Percentiles rank a stretch among this genome's conserved stretches.
Conservation (phyloP, 2,113 vertebrate species). For the Telmatochromis sp. region DNA sequence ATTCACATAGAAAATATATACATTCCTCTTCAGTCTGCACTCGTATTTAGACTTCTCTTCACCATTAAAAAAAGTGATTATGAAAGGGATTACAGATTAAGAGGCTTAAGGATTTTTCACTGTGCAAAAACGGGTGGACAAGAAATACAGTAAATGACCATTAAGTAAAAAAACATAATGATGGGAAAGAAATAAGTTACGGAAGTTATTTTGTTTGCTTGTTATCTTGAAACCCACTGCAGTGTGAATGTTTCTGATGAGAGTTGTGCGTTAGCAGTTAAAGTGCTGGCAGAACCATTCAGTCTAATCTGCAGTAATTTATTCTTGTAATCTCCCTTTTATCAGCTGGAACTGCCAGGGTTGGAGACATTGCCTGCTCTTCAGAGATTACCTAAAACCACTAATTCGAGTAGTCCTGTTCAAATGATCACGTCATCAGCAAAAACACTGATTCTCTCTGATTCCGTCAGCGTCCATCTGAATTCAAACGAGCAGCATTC, state of each 20-base stretch:
- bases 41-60: constrained; percentile 1
- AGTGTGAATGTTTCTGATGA: not conserved
- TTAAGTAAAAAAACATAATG: not conserved
- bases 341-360: constrained; percentile 22
- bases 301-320: constrained; percentile 52
- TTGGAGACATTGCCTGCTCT: constrained; percentile 3
- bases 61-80: constrained; percentile 45
- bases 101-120: constrained; percentile 27
- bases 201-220: not conserved
- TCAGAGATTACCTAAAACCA: constrained; percentile 39
- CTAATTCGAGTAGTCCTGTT: constrained; percentile 6
- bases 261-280: not conserved
- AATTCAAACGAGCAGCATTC: not conserved
- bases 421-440: not conserved
- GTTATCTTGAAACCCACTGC: not conserved
- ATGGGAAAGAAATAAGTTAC: not conserved
- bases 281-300: not conserved
- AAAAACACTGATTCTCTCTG: not conserved
- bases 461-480: not conserved
- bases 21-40: not conserved
- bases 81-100: constrained; percentile 57
- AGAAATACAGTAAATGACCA: not conserved
- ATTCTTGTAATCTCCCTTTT: constrained; percentile 63
- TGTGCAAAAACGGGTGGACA: not conserved
- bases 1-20: not conserved